Evolutionary conservation across 2,113 vertebrate species (phyloP).

Genomic region (Brienomyrus brachyistius): DNA sequence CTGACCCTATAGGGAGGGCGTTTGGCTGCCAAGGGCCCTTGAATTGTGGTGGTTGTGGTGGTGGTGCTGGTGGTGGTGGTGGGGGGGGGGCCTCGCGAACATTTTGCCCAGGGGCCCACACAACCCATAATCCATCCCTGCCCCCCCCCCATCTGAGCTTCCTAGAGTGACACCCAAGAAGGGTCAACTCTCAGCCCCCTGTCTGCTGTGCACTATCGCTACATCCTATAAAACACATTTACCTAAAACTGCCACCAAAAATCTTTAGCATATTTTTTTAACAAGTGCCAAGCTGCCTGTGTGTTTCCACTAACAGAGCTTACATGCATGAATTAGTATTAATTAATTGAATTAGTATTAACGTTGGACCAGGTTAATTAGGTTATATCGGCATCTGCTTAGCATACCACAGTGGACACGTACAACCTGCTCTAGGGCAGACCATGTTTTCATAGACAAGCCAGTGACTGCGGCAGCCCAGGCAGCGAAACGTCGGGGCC

Average conservation of each 20-base stretch:
- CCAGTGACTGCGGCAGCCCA: conserved; percentile 36
- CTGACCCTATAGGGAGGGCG: too few species aligned
- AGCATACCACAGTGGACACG: conserved; percentile 29
- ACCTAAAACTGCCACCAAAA: background rate
- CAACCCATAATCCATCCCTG: too few species aligned
- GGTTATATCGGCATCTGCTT: background rate
- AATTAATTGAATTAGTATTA: background rate
- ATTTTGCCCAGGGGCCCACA: too few species aligned
- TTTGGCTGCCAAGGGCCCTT: too few species aligned
- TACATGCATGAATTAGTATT: conserved; percentile 16
- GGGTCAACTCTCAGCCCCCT: background rate
- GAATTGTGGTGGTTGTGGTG: too few species aligned
- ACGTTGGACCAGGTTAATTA: background rate
- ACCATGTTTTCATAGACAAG: conserved; percentile 32
- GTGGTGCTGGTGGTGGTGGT: too few species aligned
- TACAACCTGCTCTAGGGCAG: conserved; percentile 34
- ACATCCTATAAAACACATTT: background rate
- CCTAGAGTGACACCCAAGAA: background rate
- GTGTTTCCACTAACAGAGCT: background rate
- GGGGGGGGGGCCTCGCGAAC: too few species aligned
- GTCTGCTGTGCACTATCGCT: background rate
- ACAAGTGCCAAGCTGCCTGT: background rate
- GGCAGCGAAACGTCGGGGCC: conserved; percentile 39
- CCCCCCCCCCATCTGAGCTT: too few species aligned
- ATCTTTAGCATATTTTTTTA: background rate